These are phyloP conservation scores for Muraenolepis orangiensis DNA, from an alignment of 2,797 vertebrate genomes.

Conservation along the genomic window DNA sequence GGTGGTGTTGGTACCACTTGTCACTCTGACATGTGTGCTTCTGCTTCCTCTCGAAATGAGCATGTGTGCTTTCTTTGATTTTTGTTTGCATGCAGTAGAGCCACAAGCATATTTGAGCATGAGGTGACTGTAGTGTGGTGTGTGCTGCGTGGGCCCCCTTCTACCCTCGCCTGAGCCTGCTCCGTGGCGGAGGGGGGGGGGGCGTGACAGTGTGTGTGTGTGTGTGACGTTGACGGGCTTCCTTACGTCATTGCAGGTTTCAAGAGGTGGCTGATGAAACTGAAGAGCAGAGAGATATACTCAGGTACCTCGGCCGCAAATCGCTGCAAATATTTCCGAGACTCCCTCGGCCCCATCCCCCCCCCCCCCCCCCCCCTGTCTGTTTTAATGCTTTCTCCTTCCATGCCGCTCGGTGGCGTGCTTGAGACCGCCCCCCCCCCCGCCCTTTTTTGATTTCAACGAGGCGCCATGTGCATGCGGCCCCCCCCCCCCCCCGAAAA, in stretches of 20 bases:
- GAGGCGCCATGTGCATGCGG: conserved; percentile 53
- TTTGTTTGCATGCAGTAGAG: background rate
- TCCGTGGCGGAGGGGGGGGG: too few species aligned
- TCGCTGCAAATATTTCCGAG: conserved; percentile 9
- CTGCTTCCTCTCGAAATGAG: background rate
- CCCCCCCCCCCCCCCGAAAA: too few species aligned
- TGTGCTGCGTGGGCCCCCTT: background rate
- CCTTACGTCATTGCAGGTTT: conserved; percentile 71
- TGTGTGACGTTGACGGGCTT: conserved; percentile 59
- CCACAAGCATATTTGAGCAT: background rate
- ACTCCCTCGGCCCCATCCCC: conserved; percentile 1
- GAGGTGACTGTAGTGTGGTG: background rate
- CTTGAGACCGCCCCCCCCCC: conserved; percentile 28
- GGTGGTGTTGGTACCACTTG: background rate
- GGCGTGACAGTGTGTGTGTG: background rate
- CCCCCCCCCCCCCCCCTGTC: too few species aligned
- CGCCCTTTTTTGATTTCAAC: conserved; percentile 37
- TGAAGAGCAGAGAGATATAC: conserved; percentile 77
- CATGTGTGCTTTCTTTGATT: background rate
- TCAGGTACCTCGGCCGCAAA: conserved; percentile 67
- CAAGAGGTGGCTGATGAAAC: conserved; percentile 76
- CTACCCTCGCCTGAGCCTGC: too few species aligned
- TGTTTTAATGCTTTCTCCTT: background rate
- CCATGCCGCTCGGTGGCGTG: background rate
- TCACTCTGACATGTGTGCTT: background rate